A percentile compares a stretch with the other conserved stretches of the same genome.
Evolutionary conservation across 2,797 vertebrate genomes (phyloP).

Genomic region (Vespertilio murinus): DNA sequence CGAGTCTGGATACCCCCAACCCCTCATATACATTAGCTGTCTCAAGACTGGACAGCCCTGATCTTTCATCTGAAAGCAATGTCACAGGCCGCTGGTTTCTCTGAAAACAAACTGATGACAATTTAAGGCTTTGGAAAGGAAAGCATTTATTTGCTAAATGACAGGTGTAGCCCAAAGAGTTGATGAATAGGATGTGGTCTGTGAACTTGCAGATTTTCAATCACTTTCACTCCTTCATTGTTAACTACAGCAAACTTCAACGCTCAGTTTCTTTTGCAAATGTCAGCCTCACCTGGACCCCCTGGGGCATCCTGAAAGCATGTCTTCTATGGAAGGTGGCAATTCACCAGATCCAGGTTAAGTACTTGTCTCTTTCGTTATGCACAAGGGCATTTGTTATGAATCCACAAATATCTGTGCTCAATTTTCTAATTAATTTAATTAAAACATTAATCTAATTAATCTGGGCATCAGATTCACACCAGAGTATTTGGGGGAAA

Average conservation of each 20-base stretch:
- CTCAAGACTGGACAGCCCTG: background rate
- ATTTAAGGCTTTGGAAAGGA: background rate
- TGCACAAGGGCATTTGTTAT: background rate
- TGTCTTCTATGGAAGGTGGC: background rate
- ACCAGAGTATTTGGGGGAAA: background rate
- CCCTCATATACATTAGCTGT: background rate
- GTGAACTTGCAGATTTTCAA: background rate
- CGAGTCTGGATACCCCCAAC: background rate
- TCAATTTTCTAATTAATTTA: conserved; percentile 8
- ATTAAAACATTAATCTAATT: background rate
- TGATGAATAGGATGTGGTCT: background rate
- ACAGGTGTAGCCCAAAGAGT: background rate
- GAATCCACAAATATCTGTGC: background rate
- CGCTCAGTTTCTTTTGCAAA: background rate
- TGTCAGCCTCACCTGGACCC: background rate
- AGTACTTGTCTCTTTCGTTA: background rate
- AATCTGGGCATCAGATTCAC: background rate
- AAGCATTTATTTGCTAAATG: background rate
- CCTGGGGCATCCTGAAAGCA: background rate
- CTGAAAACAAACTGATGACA: background rate
- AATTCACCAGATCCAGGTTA: background rate
- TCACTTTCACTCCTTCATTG: background rate
- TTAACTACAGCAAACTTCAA: background rate
- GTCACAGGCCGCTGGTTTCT: background rate
- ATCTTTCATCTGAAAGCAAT: background rate